Percentiles rank a stretch among this genome's conserved stretches.
phyloP scores from a whole-genome alignment of 2,888 invertebrate species.

The Agelastica alni region DNA sequence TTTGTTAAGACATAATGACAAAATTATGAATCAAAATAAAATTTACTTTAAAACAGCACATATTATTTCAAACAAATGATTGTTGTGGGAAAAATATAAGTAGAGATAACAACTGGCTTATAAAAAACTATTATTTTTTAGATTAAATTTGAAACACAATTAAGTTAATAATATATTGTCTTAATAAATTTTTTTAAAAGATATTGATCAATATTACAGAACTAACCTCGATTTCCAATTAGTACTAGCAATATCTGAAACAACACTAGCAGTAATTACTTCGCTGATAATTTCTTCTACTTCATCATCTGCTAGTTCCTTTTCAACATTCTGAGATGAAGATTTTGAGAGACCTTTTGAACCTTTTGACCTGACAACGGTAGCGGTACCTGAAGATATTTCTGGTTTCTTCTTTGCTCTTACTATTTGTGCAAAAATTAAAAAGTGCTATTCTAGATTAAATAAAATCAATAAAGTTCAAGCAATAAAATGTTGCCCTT shows the following conservation, averaged over 20 bases:
- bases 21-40: not conserved
- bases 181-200: too few species aligned
- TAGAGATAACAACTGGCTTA: too few species aligned
- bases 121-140: too few species aligned
- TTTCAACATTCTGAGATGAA: conserved; percentile 58
- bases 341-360: conserved; percentile 33
- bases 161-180: too few species aligned
- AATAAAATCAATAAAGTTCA: conserved; percentile 5
- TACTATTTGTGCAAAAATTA: conserved; percentile 4
- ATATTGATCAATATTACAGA: too few species aligned
- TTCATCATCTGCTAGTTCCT: conserved; percentile 75
- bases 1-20: too few species aligned
- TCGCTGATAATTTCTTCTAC: conserved; percentile 74
- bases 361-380: conserved; percentile 45
- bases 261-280: conserved; percentile 66
- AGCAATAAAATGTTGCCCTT: too few species aligned
- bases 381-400: conserved; percentile 42
- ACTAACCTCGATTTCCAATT: conserved; percentile 78
- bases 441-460: conserved; percentile 2
- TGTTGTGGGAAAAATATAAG: too few species aligned
- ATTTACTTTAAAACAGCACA: too few species aligned
- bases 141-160: too few species aligned
- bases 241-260: conserved; percentile 69
- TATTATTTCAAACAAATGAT: too few species aligned
- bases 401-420: conserved; percentile 40